phyloP scores from a whole-genome alignment of 2,113 vertebrate species.

The Sinocyclocheilus maitianheensis region DNA sequence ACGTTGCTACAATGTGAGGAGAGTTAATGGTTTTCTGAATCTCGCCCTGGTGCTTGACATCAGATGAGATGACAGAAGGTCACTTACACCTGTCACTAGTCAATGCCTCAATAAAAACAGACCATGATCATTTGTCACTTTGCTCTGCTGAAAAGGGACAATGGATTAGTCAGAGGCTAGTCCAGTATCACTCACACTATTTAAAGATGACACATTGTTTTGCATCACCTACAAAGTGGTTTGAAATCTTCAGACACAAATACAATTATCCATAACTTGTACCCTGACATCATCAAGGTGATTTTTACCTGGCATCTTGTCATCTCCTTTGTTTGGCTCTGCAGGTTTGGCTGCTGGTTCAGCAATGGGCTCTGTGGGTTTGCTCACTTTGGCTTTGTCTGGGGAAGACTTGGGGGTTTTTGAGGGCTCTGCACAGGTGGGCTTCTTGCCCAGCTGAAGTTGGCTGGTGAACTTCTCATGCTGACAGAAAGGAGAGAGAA shows the following conservation, averaged over 20 bases:
- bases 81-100: not conserved
- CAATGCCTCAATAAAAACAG: conserved; percentile 23
- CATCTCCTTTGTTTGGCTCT: conserved; percentile 84
- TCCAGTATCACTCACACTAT: not conserved
- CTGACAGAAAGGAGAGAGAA: conserved; percentile 68
- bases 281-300: not conserved
- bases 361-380: conserved; percentile 66
- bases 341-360: conserved; percentile 76
- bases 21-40: conserved; percentile 8
- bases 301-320: conserved; percentile 81
- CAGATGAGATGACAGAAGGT: not conserved
- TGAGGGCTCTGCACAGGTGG: conserved; percentile 77
- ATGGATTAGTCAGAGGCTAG: not conserved
- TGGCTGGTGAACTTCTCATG: conserved; percentile 99
- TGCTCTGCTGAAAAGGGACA: not conserved
- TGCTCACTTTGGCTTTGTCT: conserved; percentile 74
- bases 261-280: not conserved
- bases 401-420: conserved; percentile 79
- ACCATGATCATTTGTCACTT: conserved; percentile 8
- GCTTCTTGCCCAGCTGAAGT: conserved; percentile 90
- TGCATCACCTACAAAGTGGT: not conserved
- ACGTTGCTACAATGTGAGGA: not conserved
- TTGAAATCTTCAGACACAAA: no score
- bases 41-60: not conserved
- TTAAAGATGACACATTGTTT: not conserved